phyloP scores from a whole-genome alignment of 2,797 vertebrate genomes.

The Odontamblyopus rebecca region DNA sequence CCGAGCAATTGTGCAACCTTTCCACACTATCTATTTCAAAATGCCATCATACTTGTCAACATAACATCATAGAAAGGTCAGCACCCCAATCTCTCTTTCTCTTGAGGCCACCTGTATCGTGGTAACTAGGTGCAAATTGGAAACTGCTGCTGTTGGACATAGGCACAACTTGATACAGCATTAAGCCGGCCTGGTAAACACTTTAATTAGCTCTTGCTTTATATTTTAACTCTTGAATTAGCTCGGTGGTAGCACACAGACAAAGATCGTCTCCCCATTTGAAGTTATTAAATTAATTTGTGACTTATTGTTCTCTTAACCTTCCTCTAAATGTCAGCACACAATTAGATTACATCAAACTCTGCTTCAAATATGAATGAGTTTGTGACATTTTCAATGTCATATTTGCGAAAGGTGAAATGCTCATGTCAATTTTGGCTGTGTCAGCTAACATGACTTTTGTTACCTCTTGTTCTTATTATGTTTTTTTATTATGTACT shows the following conservation, averaged over 20 bases:
- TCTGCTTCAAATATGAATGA: background rate
- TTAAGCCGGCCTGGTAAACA: constrained; percentile 11
- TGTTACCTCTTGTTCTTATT: background rate
- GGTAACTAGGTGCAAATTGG: constrained; percentile 65
- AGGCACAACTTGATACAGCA: constrained; percentile 7
- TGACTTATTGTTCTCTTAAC: background rate
- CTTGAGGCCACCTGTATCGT: constrained; percentile 60
- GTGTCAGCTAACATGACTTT: background rate
- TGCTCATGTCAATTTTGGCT: background rate
- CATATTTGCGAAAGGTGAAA: constrained; percentile 5
- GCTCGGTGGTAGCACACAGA: background rate
- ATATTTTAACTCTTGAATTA: constrained; percentile 5
- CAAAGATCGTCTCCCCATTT: background rate
- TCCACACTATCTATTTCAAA: constrained; percentile 70
- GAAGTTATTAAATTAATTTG: constrained; percentile 5
- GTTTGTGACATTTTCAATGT: constrained; percentile 6
- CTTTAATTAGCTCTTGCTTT: background rate
- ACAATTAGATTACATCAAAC: constrained; percentile 19
- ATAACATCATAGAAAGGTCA: constrained; percentile 76
- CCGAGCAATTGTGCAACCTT: constrained; percentile 57
- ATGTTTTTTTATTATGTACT: no score
- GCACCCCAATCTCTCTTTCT: constrained; percentile 71
- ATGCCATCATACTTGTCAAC: constrained; percentile 77
- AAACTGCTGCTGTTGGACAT: constrained; percentile 53
- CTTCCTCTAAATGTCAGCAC: background rate